These are phyloP conservation scores for Parauchenoglanis ngamensis DNA, from an alignment of 2,797 vertebrate genomes.

Conservation along the genomic window DNA sequence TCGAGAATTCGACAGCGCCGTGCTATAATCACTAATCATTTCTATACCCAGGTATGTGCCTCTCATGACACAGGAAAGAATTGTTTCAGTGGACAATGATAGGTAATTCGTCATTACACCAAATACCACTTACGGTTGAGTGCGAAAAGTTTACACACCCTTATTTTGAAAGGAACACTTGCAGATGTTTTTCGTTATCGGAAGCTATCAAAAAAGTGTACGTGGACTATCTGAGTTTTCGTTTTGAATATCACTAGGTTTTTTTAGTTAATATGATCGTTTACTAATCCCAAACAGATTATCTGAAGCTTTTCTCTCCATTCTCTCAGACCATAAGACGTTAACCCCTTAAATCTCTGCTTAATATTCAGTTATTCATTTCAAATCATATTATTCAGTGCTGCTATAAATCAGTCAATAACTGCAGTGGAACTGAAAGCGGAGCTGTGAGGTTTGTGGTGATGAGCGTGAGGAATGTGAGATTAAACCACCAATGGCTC, in stretches of 20 bases:
- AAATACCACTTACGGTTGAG: not conserved
- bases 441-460: not conserved
- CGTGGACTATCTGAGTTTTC: not conserved
- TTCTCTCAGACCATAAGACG: not conserved
- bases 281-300: not conserved
- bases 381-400: not conserved
- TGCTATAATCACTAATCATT: not conserved
- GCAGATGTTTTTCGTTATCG: not conserved
- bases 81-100: not conserved
- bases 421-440: not conserved
- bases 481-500: not conserved
- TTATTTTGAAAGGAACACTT: not conserved
- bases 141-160: not conserved
- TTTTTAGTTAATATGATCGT: not conserved
- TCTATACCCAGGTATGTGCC: not conserved
- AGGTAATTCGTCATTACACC: not conserved
- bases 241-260: not conserved
- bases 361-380: not conserved
- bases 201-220: not conserved
- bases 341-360: not conserved
- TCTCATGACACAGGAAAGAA: not conserved
- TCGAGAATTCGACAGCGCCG: not conserved
- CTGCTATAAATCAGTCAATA: not conserved
- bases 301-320: not conserved
- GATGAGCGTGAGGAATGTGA: not conserved